phyloP scores from a whole-genome alignment of 2,888 invertebrate genomes.

The Abrostola triplasia region DNA sequence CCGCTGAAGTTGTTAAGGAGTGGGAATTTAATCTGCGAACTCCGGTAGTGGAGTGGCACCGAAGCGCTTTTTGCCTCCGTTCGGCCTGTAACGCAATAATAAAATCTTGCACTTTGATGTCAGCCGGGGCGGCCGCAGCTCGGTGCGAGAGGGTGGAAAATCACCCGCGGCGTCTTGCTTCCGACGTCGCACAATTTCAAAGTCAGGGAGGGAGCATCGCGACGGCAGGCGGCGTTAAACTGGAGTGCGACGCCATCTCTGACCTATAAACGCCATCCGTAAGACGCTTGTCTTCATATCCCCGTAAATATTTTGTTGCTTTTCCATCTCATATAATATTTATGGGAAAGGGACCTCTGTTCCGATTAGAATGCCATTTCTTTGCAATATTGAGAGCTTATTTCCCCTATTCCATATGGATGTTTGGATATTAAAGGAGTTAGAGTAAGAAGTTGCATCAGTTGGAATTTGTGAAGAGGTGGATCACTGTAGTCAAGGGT shows the following conservation, averaged over 20 bases:
- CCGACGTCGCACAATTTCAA: constrained; percentile 65
- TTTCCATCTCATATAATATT: constrained; percentile 78
- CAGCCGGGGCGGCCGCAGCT: constrained; percentile 58
- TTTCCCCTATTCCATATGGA: constrained; percentile 73
- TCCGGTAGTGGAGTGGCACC: constrained; percentile 54
- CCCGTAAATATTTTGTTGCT: constrained; percentile 76
- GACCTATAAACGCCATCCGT: constrained; percentile 77
- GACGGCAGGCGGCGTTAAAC: constrained; percentile 72
- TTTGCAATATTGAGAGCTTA: constrained; percentile 72
- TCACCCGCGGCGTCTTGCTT: constrained; percentile 72
- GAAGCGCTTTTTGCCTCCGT: constrained; percentile 63
- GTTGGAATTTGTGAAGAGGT: constrained; percentile 65
- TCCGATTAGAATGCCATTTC: constrained; percentile 83
- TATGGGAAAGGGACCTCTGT: constrained; percentile 74
- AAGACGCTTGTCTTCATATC: constrained; percentile 60
- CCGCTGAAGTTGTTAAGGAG: constrained; percentile 61
- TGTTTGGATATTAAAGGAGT: constrained; percentile 77
- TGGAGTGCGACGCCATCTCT: constrained; percentile 70
- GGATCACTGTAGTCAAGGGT: constrained; percentile 53
- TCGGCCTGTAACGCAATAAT: constrained; percentile 75
- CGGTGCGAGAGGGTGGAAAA: constrained; percentile 72
- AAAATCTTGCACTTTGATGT: constrained; percentile 84
- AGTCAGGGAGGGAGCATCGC: constrained; percentile 64
- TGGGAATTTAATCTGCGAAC: constrained; percentile 72
- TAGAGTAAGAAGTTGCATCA: constrained; percentile 60